These are phyloP conservation scores for Plestiodon gilberti DNA, from an alignment of 2,113 vertebrate species.

Conservation along the genomic window DNA sequence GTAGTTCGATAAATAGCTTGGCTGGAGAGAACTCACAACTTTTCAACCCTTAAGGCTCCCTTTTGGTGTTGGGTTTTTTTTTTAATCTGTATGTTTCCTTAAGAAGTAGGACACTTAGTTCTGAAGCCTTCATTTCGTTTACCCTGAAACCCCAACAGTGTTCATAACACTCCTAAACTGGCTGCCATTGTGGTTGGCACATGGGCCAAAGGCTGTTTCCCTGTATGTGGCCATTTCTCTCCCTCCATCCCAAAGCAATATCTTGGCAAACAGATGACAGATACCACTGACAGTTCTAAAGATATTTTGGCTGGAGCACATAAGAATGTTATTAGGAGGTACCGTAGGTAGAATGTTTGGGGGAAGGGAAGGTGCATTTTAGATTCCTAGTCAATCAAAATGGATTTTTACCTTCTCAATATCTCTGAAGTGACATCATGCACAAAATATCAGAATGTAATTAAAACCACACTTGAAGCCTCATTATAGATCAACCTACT, in stretches of 20 bases:
- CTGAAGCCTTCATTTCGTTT: neutral
- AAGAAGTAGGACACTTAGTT: constrained; percentile 36
- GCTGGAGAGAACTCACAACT: constrained; percentile 24
- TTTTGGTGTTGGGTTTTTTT: neutral
- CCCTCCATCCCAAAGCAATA: neutral
- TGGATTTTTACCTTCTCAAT: neutral
- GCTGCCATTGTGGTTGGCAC: neutral
- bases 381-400: neutral
- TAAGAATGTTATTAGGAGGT: neutral
- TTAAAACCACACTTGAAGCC: neutral
- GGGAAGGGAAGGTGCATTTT: neutral
- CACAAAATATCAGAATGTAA: neutral
- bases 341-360: no score
- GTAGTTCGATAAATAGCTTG: constrained; percentile 54
- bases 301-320: neutral
- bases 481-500: no score
- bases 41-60: constrained; percentile 44
- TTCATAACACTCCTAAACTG: neutral
- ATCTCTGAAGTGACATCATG: neutral
- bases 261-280: neutral
- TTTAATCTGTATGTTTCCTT: neutral
- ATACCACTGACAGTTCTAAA: neutral
- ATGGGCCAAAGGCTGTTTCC: neutral
- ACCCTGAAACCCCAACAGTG: neutral
- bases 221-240: neutral